Evolutionary conservation across 2,888 invertebrate species (phyloP).

Genomic region (Metellina segmentata): DNA sequence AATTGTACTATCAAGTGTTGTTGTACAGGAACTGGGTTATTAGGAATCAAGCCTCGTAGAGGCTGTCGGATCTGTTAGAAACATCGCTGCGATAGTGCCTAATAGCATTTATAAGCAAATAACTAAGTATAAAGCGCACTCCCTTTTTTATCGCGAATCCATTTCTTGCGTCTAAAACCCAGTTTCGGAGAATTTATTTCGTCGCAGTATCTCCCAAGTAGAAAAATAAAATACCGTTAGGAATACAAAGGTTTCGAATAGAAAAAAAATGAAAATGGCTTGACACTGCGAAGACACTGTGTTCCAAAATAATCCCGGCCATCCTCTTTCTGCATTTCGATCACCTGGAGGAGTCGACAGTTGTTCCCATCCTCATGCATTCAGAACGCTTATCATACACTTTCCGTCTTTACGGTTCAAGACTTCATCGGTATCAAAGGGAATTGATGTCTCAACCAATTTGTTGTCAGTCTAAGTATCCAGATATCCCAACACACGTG

Average conservation of each 20-base stretch:
- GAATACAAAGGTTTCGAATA: neutral
- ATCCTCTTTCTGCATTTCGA: neutral
- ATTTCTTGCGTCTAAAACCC: neutral
- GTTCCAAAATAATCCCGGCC: neutral
- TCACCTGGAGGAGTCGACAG: neutral
- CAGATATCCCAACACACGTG: neutral
- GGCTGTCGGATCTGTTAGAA: no score
- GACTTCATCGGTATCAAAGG: neutral
- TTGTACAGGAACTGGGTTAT: no score
- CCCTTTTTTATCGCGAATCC: no score
- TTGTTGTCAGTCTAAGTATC: constrained; percentile 12
- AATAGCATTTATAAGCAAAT: no score
- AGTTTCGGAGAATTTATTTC: neutral
- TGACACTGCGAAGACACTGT: neutral
- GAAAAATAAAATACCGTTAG: neutral
- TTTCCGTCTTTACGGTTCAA: neutral
- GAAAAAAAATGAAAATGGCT: neutral
- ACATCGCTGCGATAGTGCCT: no score
- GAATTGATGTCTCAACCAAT: neutral
- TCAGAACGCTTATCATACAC: neutral
- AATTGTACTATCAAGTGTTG: no score
- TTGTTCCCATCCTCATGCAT: neutral
- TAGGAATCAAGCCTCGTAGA: no score
- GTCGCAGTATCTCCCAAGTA: neutral
- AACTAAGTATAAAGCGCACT: no score